Percentiles rank a stretch among this genome's conserved stretches.
Evolutionary conservation across 2,888 invertebrate species (phyloP).

Genomic region (Trichopoda pennipes): DNA sequence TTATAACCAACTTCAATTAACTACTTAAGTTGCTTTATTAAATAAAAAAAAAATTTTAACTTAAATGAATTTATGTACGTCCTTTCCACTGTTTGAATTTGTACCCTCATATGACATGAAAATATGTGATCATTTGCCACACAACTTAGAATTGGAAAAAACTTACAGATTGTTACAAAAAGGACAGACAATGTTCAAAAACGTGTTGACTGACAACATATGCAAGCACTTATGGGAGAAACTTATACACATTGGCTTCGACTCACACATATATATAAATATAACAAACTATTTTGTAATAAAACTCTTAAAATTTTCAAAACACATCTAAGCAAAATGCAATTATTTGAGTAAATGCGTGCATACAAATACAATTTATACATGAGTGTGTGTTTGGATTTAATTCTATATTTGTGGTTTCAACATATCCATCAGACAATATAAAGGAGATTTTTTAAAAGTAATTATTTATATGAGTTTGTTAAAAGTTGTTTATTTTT

Average conservation of each 20-base stretch:
- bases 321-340: conserved; percentile 23
- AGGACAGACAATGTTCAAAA: conserved; percentile 7
- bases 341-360: conserved; percentile 27
- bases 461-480: conserved; percentile 5
- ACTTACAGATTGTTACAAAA: background rate
- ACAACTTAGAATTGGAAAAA: background rate
- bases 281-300: conserved; percentile 32
- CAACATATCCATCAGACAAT: conserved; percentile 26
- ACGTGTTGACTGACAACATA: conserved; percentile 21
- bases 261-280: background rate
- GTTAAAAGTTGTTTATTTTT: background rate
- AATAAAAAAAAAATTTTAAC: background rate
- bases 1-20: conserved; percentile 35
- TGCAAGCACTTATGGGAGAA: background rate
- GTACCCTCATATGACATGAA: conserved; percentile 4
- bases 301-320: conserved; percentile 32
- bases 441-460: conserved; percentile 32
- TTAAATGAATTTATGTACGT: background rate
- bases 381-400: conserved; percentile 10
- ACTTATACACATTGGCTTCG: background rate
- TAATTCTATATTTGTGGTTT: conserved; percentile 42
- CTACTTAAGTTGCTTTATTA: conserved; percentile 1
- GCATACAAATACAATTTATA: background rate
- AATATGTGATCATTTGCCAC: conserved; percentile 17
- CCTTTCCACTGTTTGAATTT: background rate